Conservation (phyloP, 2,888 invertebrate species). For the Tiliacea citrago region DNA sequence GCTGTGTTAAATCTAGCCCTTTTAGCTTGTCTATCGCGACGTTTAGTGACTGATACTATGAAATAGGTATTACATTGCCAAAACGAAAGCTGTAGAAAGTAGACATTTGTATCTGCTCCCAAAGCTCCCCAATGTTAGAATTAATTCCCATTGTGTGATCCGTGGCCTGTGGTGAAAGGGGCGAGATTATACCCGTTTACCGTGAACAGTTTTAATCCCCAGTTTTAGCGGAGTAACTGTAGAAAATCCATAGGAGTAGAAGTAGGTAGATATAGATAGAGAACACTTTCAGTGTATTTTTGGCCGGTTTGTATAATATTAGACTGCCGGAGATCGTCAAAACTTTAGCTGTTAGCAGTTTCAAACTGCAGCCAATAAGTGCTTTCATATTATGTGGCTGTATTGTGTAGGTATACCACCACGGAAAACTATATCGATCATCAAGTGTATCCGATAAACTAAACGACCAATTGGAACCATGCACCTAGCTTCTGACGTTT, state of each 20-base stretch:
- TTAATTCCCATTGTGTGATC: slow-evolving; percentile 59
- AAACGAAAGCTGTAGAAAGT: slow-evolving; percentile 42
- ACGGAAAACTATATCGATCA: neutral
- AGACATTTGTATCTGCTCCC: slow-evolving; percentile 23
- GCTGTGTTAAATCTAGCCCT: neutral
- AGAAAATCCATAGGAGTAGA: neutral
- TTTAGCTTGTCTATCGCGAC: neutral
- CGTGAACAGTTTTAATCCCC: slow-evolving; percentile 58
- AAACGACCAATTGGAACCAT: too few relatives aligned
- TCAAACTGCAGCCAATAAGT: too few relatives aligned
- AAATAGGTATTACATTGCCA: neutral
- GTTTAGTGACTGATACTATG: neutral
- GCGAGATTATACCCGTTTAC: slow-evolving; percentile 56
- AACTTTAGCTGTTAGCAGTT: too few relatives aligned
- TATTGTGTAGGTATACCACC: neutral
- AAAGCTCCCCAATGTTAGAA: slow-evolving; percentile 57
- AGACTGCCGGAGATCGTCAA: too few relatives aligned
- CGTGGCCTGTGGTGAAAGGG: slow-evolving; percentile 56
- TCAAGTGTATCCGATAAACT: neutral
- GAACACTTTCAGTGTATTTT: neutral
- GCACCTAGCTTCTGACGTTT: too few relatives aligned
- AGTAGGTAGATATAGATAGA: too few relatives aligned
- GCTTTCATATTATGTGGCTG: neutral
- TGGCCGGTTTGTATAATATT: neutral
- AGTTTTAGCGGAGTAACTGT: slow-evolving; percentile 31